These are phyloP conservation scores for Eulemur albifrons DNA, from an alignment of 2,797 vertebrate genomes.

Conservation along the genomic window DNA sequence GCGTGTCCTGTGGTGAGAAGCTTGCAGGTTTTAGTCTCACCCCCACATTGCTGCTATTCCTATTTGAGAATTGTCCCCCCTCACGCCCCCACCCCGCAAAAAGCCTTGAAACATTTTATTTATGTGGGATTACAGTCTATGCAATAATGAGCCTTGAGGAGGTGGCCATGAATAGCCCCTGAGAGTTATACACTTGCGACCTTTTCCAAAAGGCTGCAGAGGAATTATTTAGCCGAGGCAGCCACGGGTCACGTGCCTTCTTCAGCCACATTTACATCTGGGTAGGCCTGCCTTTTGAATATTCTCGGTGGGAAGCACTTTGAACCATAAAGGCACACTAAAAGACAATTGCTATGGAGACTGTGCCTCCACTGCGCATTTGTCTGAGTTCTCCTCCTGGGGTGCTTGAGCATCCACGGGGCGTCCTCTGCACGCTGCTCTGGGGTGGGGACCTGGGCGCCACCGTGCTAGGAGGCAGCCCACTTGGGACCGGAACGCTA, in stretches of 20 bases:
- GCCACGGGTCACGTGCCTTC: not conserved
- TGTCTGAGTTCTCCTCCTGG: conserved; percentile 25
- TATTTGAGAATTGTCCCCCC: not conserved
- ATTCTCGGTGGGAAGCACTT: conserved; percentile 42
- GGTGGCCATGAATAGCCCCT: not conserved
- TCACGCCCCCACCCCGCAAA: not conserved
- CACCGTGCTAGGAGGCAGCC: not conserved
- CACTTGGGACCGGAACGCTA: not conserved
- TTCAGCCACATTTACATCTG: conserved; percentile 25
- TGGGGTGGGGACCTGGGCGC: not conserved
- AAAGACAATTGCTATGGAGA: conserved; percentile 55
- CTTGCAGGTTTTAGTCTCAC: conserved; percentile 22
- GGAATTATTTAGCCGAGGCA: conserved; percentile 6
- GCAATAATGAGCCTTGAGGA: not conserved
- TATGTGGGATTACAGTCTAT: not conserved
- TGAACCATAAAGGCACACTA: conserved; percentile 5
- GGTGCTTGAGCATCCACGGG: not conserved
- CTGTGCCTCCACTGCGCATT: not conserved
- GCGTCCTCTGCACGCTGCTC: not conserved
- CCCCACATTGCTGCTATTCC: not conserved
- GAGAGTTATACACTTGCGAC: not conserved
- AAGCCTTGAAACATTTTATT: conserved; percentile 26
- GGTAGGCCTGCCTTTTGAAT: conserved; percentile 1
- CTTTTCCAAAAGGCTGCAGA: conserved; percentile 8
- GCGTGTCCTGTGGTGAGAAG: conserved; percentile 17